phyloP scores from a whole-genome alignment of 1,140 invertebrate genomes.

The Planococcus citri region DNA sequence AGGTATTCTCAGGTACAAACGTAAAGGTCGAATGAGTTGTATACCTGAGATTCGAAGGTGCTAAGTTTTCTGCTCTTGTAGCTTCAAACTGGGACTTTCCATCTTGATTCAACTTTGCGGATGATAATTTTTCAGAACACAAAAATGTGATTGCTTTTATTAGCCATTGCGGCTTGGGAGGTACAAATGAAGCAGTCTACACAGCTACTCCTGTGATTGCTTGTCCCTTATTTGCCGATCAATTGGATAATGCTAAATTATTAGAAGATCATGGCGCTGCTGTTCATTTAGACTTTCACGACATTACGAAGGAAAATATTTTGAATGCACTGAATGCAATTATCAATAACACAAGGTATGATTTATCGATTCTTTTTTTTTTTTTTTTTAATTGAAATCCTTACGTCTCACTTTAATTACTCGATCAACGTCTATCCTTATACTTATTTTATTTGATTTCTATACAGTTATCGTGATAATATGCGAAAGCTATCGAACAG shows the following conservation, averaged over 20 bases:
- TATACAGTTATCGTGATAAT: too few species aligned
- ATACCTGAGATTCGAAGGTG: too few species aligned
- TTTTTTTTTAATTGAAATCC: too few species aligned
- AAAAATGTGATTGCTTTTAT: slow-evolving; percentile 53
- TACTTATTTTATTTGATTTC: too few species aligned
- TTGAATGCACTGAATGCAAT: background rate
- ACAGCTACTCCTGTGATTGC: slow-evolving; percentile 55
- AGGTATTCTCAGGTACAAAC: too few species aligned
- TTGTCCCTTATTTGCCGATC: slow-evolving; percentile 52
- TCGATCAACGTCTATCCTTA: too few species aligned
- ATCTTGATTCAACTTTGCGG: too few species aligned
- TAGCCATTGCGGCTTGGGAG: slow-evolving; percentile 55
- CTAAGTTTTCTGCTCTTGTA: too few species aligned
- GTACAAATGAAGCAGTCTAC: slow-evolving; percentile 54
- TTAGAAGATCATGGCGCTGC: slow-evolving; percentile 15
- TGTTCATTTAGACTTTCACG: background rate
- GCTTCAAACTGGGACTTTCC: too few species aligned
- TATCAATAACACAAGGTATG: background rate
- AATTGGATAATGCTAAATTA: slow-evolving; percentile 39
- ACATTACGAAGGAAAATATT: background rate
- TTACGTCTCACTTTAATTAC: too few species aligned
- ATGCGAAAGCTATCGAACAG: background rate
- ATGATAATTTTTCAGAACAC: slow-evolving; percentile 49
- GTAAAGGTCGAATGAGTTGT: too few species aligned
- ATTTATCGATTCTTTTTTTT: too few species aligned